Conservation (phyloP, 2,888 invertebrate species). For the Leptinotarsa peninsularis region DNA sequence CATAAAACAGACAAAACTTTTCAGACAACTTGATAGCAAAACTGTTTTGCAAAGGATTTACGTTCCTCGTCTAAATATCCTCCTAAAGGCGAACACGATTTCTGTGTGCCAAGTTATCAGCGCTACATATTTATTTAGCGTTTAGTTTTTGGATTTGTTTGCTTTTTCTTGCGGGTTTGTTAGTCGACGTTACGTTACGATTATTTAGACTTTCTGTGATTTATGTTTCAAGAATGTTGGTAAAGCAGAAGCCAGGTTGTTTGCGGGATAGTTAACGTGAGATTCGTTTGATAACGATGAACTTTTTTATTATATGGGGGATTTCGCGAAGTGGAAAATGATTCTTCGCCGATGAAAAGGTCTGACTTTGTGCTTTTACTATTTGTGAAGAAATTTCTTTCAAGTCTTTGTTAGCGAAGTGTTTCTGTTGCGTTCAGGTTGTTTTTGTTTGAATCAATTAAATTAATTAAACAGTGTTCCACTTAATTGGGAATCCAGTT, state of each 20-base stretch:
- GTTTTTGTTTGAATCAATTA: too few species aligned
- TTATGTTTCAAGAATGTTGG: conserved; percentile 6
- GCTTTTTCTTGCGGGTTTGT: conserved; percentile 14
- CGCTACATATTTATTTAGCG: conserved; percentile 18
- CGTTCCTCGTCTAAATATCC: conserved; percentile 10
- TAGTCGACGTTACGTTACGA: neutral
- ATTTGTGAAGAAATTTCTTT: too few species aligned
- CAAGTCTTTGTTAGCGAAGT: too few species aligned
- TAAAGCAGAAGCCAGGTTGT: neutral
- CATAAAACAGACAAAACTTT: too few species aligned
- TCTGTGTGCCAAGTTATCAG: conserved; percentile 20
- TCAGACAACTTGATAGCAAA: too few species aligned
- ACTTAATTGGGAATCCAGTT: too few species aligned
- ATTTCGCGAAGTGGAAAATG: too few species aligned
- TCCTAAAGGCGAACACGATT: conserved; percentile 5
- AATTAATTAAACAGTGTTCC: too few species aligned
- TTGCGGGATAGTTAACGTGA: neutral
- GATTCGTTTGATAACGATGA: neutral
- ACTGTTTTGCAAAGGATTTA: neutral
- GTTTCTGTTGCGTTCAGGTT: too few species aligned
- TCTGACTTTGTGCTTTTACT: too few species aligned
- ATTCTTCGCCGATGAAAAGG: too few species aligned
- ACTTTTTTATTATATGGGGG: neutral
- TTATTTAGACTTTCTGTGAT: conserved; percentile 8
- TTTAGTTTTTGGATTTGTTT: conserved; percentile 16